phyloP scores from a whole-genome alignment of 2,797 vertebrate species.

The Rhabdophis nuchalis region DNA sequence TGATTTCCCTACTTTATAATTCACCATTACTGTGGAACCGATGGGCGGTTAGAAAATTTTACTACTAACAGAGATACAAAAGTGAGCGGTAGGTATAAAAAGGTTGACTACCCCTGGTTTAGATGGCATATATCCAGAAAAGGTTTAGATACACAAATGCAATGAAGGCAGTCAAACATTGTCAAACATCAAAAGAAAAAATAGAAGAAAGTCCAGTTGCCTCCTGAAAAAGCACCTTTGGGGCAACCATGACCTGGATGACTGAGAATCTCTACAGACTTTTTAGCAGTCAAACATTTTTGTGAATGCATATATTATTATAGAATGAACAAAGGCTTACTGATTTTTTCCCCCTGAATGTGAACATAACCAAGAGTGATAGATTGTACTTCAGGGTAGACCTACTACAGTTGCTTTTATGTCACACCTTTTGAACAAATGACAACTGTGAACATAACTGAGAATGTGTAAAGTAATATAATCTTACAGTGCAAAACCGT shows the following conservation, averaged over 20 bases:
- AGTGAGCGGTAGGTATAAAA: too few relatives aligned
- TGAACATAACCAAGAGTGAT: background rate
- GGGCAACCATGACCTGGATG: too few relatives aligned
- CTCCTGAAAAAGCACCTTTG: too few relatives aligned
- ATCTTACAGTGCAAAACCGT: accelerated
- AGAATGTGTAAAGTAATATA: background rate
- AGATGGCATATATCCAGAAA: background rate
- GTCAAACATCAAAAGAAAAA: too few relatives aligned
- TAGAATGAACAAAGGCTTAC: background rate
- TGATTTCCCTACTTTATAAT: too few relatives aligned
- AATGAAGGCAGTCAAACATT: background rate
- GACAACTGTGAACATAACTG: background rate
- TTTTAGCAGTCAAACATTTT: background rate
- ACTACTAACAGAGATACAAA: too few relatives aligned
- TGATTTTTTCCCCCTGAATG: background rate
- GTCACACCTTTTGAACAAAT: background rate
- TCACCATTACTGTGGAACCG: too few relatives aligned
- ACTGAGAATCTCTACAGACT: too few relatives aligned
- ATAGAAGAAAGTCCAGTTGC: too few relatives aligned
- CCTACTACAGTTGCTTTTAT: too few relatives aligned
- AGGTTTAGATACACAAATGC: background rate
- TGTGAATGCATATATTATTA: background rate
- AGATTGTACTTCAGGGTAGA: background rate
- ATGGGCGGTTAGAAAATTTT: too few relatives aligned
- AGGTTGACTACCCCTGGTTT: too few relatives aligned